phyloP scores from a whole-genome alignment of 2,797 vertebrate genomes.

The Halcyon smyrnensis region DNA sequence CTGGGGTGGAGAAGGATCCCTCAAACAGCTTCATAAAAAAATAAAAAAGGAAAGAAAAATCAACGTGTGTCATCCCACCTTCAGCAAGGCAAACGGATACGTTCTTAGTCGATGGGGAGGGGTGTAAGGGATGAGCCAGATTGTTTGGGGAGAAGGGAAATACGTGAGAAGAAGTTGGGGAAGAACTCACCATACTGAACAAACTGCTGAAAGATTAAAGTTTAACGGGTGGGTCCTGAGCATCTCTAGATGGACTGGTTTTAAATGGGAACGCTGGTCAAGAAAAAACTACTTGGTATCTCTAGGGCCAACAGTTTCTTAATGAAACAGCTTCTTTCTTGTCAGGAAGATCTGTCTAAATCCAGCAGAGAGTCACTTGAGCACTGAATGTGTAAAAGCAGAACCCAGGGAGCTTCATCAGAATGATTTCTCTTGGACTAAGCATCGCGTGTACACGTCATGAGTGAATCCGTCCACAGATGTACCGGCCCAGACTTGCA shows the following conservation, averaged over 20 bases:
- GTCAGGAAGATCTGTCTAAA: constrained; percentile 22
- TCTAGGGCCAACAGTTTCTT: constrained; percentile 28
- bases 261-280: constrained; percentile 34
- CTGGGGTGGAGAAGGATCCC: background rate
- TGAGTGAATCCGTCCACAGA: constrained; percentile 31
- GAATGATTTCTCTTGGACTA: constrained; percentile 47
- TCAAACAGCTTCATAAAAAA: background rate
- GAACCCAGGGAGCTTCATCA: constrained; percentile 64
- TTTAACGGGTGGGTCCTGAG: constrained; percentile 58
- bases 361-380: constrained; percentile 52
- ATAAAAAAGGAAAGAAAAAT: background rate
- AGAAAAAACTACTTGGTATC: constrained; percentile 44
- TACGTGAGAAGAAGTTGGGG: background rate
- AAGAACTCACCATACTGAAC: constrained; percentile 47
- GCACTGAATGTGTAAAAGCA: constrained; percentile 54
- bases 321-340: constrained; percentile 30
- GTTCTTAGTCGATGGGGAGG: background rate
- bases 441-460: constrained; percentile 16
- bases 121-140: background rate
- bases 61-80: constrained; percentile 18
- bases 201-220: constrained; percentile 8
- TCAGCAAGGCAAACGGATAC: background rate
- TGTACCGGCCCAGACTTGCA: background rate
- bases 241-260: constrained; percentile 33
- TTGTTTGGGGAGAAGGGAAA: background rate